Conservation (phyloP, 1,140 invertebrate species). For the Drosophila nannoptera region DNA sequence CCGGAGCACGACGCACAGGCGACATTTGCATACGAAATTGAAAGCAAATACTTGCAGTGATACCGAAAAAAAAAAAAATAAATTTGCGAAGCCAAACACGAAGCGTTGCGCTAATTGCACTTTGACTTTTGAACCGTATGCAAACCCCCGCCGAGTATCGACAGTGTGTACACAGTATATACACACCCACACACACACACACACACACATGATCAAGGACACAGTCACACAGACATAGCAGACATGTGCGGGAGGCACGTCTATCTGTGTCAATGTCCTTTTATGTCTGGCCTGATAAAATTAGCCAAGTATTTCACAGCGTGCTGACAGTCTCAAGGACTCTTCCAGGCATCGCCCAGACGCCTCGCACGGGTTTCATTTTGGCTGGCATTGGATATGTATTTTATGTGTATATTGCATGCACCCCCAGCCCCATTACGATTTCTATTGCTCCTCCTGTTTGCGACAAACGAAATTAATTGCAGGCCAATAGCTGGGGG, state of each 20-base stretch:
- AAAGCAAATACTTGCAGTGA: constrained; percentile 73
- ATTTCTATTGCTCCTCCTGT: constrained; percentile 43
- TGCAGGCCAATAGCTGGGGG: constrained; percentile 39
- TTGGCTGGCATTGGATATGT: constrained; percentile 63
- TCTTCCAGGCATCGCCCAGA: constrained; percentile 36
- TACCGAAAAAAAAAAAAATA: constrained; percentile 37
- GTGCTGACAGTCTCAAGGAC: constrained; percentile 32
- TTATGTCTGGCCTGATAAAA: constrained; percentile 47
- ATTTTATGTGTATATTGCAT: constrained; percentile 17
- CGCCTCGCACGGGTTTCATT: constrained; percentile 24
- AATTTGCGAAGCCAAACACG: constrained; percentile 10
- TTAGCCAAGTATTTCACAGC: constrained; percentile 59
- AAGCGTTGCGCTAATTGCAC: constrained; percentile 61
- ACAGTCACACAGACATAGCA: constrained; percentile 15
- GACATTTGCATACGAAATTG: constrained; percentile 76
- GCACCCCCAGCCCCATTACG: too few relatives aligned
- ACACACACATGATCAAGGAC: constrained; percentile 18
- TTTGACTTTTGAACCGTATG: constrained; percentile 66
- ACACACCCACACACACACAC: background rate
- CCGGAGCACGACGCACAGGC: constrained; percentile 4
- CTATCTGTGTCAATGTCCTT: constrained; percentile 19
- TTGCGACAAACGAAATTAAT: constrained; percentile 66
- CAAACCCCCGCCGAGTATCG: background rate
- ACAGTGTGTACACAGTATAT: background rate
- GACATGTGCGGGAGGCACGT: constrained; percentile 4